These are phyloP conservation scores for Hyperoodon ampullatus DNA, from an alignment of 2,113 vertebrate genomes.

Conservation along the genomic window DNA sequence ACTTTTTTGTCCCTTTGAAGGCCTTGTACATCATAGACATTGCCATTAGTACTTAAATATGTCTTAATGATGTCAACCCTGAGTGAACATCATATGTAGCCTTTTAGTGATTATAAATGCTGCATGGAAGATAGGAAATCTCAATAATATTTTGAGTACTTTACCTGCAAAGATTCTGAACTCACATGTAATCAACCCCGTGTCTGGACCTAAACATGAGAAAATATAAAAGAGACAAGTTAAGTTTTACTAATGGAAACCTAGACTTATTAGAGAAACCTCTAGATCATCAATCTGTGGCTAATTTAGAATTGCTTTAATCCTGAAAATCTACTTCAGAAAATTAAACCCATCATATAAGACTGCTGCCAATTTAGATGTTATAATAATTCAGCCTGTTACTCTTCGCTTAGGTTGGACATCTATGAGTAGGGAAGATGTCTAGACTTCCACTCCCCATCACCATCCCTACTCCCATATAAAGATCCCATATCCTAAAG, in stretches of 20 bases:
- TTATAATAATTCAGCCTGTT: conserved; percentile 33
- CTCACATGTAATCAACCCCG: neutral
- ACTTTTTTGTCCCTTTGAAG: neutral
- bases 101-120: conserved; percentile 18
- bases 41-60: conserved; percentile 29
- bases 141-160: neutral
- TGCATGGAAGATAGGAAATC: conserved; percentile 2
- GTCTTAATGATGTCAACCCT: neutral
- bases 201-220: neutral
- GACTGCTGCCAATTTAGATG: neutral
- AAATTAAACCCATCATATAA: conserved; percentile 17
- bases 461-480: neutral
- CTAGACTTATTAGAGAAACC: neutral
- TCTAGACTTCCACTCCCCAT: neutral
- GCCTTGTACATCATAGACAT: neutral
- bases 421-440: neutral
- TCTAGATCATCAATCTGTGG: neutral
- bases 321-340: neutral
- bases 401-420: neutral
- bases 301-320: conserved; percentile 14
- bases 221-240: neutral
- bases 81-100: neutral
- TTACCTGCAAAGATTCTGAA: conserved; percentile 29
- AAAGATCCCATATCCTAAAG: conserved; percentile 23
- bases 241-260: conserved; percentile 6